phyloP scores from a whole-genome alignment of 1,140 invertebrate species.

The Hycleus phaleratus region DNA sequence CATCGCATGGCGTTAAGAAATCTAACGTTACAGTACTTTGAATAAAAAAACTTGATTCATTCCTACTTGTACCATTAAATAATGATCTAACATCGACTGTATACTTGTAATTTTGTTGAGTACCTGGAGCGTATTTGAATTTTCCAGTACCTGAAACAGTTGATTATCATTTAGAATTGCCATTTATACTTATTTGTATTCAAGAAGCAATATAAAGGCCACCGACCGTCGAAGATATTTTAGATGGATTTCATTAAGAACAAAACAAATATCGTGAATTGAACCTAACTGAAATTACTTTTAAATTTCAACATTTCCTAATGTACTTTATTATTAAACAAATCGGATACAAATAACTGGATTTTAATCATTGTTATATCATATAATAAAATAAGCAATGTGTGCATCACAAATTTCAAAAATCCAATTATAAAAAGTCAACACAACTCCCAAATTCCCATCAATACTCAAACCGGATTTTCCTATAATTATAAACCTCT shows the following conservation, averaged over 20 bases:
- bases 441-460: too few relatives aligned
- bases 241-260: constrained; percentile 1
- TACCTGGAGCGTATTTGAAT: constrained; percentile 51
- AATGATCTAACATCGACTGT: constrained; percentile 53
- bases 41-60: constrained; percentile 56
- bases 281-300: background rate
- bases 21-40: constrained; percentile 47
- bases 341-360: too few relatives aligned
- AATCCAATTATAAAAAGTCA: too few relatives aligned
- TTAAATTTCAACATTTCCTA: background rate
- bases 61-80: constrained; percentile 58
- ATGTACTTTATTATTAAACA: too few relatives aligned
- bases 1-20: constrained; percentile 54
- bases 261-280: constrained; percentile 7
- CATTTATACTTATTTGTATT: constrained; percentile 4
- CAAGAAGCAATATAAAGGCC: constrained; percentile 9
- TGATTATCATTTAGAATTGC: constrained; percentile 3
- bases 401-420: too few relatives aligned
- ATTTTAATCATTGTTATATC: background rate
- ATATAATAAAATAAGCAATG: too few relatives aligned
- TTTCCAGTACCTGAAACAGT: constrained; percentile 47
- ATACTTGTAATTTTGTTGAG: constrained; percentile 58
- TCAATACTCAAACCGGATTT: too few relatives aligned
- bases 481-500: too few relatives aligned
- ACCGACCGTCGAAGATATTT: constrained; percentile 7